These are phyloP conservation scores for Terebella lapidaria DNA, from an alignment of 2,888 invertebrate genomes.

Conservation along the genomic window DNA sequence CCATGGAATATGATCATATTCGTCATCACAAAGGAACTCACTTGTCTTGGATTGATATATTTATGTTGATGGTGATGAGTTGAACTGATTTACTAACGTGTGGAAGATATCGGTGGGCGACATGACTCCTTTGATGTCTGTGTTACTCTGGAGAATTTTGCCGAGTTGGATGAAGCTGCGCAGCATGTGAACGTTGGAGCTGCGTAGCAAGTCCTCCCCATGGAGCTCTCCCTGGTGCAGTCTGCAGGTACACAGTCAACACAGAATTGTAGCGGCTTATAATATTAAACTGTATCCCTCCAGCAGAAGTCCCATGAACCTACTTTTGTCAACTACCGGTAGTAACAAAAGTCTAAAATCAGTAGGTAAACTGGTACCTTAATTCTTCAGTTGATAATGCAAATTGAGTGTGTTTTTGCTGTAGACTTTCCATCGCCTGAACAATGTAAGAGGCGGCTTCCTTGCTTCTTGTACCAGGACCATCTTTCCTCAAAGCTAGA, in stretches of 20 bases:
- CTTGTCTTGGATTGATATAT: too few species aligned
- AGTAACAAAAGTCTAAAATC: too few species aligned
- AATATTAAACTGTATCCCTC: too few species aligned
- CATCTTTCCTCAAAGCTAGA: conserved; percentile 40
- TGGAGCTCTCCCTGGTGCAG: conserved; percentile 1
- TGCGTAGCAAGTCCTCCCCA: conserved; percentile 33
- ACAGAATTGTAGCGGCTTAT: too few species aligned
- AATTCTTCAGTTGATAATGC: conserved; percentile 32
- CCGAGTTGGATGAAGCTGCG: conserved; percentile 45
- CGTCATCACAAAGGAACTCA: too few species aligned
- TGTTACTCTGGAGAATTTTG: conserved; percentile 29
- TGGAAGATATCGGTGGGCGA: conserved; percentile 40
- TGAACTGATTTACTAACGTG: conserved; percentile 33
- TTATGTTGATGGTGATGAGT: too few species aligned
- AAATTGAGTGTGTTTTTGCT: conserved; percentile 35
- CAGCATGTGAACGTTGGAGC: conserved; percentile 42
- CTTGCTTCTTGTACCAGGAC: conserved; percentile 38
- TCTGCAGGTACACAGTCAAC: too few species aligned
- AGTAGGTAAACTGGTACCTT: too few species aligned
- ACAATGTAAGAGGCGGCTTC: conserved; percentile 40
- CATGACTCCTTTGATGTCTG: conserved; percentile 38
- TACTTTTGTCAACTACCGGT: too few species aligned
- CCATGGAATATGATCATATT: too few species aligned
- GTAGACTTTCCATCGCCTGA: conserved; percentile 41
- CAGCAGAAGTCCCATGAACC: too few species aligned